Evolutionary conservation across 2,113 vertebrate species (phyloP).

Genomic region (Spheniscus mendiculus): DNA sequence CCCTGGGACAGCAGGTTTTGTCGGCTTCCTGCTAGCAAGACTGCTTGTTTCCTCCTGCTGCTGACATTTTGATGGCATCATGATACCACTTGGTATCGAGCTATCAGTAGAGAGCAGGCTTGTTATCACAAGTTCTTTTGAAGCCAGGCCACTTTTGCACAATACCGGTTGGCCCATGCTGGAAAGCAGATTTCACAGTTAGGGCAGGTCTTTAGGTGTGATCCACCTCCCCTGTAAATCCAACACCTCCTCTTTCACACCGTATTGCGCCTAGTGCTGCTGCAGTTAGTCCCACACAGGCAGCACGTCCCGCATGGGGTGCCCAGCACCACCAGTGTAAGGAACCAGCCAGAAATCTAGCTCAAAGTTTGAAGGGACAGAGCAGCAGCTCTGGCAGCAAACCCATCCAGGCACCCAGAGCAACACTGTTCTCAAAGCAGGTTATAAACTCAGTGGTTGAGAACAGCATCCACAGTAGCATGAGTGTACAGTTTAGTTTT

Average conservation of each 20-base stretch:
- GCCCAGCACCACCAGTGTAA: not conserved
- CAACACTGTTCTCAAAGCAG: not conserved
- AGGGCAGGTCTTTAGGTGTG: not conserved
- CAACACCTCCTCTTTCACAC: not conserved
- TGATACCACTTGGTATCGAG: not conserved
- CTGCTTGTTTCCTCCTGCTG: not conserved
- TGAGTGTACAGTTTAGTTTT: not conserved
- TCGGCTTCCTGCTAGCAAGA: not conserved
- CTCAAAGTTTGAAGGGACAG: not conserved
- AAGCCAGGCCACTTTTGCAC: not conserved
- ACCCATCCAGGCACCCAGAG: not conserved
- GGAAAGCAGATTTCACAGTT: not conserved
- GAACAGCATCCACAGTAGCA: not conserved
- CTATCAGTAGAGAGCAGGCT: not conserved
- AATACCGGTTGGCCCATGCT: not conserved
- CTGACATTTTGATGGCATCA: not conserved
- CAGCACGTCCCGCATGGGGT: not conserved
- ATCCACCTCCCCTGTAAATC: not conserved
- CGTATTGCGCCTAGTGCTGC: not conserved
- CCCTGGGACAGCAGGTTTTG: not conserved
- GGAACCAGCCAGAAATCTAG: not conserved
- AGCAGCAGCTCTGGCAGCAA: not conserved
- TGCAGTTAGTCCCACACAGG: not conserved
- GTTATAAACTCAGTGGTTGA: not conserved
- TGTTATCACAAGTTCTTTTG: not conserved